phyloP scores from a whole-genome alignment of 2,888 invertebrate genomes.

The Drosophila kuntzei region DNA sequence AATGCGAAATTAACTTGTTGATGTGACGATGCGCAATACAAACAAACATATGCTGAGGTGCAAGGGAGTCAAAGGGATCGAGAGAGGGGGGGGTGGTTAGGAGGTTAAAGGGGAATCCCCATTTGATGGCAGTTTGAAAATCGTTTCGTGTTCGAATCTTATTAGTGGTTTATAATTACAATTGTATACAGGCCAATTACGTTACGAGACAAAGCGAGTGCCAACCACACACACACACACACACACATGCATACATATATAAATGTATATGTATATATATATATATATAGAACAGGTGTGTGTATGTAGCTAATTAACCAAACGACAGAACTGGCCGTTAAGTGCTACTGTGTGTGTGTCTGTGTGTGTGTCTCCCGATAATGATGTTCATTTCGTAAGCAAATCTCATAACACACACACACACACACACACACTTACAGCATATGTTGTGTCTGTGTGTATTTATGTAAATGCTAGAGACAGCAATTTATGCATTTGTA shows the following conservation, averaged over 20 bases:
- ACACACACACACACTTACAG: slow-evolving; percentile 24
- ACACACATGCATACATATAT: slow-evolving; percentile 21
- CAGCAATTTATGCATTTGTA: slow-evolving; percentile 67
- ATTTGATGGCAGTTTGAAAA: slow-evolving; percentile 64
- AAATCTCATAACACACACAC: slow-evolving; percentile 67
- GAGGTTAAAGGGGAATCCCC: background rate
- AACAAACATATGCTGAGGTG: background rate
- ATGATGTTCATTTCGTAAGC: slow-evolving; percentile 78
- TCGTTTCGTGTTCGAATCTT: slow-evolving; percentile 77
- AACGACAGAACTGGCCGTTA: slow-evolving; percentile 57
- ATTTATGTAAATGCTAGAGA: slow-evolving; percentile 61
- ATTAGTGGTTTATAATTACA: slow-evolving; percentile 83
- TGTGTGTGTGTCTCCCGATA: slow-evolving; percentile 52
- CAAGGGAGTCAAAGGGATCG: background rate
- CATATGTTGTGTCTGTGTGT: slow-evolving; percentile 8
- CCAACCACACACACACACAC: slow-evolving; percentile 30
- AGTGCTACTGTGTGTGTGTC: slow-evolving; percentile 45
- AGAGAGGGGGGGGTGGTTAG: too few species aligned
- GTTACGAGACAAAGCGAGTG: slow-evolving; percentile 68
- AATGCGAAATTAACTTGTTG: slow-evolving; percentile 79
- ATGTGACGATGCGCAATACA: slow-evolving; percentile 58
- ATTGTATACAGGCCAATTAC: slow-evolving; percentile 79
- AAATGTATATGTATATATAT: slow-evolving; percentile 1
- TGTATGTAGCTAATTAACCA: slow-evolving; percentile 70
- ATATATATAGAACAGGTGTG: slow-evolving; percentile 13